Percentiles rank a stretch among this genome's conserved stretches.
Evolutionary conservation across 2,113 vertebrate species (phyloP).

Genomic region (Varanus komodoensis): DNA sequence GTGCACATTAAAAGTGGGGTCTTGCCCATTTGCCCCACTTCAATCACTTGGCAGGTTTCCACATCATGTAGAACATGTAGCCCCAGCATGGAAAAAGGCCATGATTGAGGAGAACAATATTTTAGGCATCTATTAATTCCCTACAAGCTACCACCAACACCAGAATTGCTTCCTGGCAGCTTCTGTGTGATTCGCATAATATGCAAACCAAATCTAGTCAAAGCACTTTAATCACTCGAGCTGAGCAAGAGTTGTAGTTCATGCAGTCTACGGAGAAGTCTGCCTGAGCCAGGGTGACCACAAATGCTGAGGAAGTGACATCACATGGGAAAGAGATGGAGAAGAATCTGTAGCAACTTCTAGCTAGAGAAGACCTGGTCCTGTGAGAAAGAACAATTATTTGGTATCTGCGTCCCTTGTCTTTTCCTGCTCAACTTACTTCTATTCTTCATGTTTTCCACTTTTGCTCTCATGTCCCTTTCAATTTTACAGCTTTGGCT

Average conservation of each 20-base stretch:
- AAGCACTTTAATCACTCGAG: neutral
- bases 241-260: neutral
- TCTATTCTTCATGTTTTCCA: slow-evolving; percentile 57
- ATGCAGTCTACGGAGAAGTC: neutral
- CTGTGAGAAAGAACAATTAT: neutral
- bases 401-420: slow-evolving; percentile 22
- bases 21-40: neutral
- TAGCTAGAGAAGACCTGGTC: neutral
- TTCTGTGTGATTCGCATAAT: neutral
- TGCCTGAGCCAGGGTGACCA: neutral
- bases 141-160: neutral
- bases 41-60: neutral
- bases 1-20: too few relatives aligned
- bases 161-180: neutral
- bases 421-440: slow-evolving; percentile 42
- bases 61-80: neutral
- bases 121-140: neutral
- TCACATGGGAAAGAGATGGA: neutral
- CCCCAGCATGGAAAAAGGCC: neutral
- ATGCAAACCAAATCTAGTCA: neutral
- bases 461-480: slow-evolving; percentile 50
- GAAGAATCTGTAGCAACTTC: neutral
- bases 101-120: neutral
- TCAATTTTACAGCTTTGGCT: slow-evolving; percentile 68
- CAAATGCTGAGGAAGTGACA: neutral